Evolutionary conservation across 2,113 vertebrate species (phyloP), one percentile per base, ranked within the genome.

Genomic region (Notiomystis cincta): DNA sequence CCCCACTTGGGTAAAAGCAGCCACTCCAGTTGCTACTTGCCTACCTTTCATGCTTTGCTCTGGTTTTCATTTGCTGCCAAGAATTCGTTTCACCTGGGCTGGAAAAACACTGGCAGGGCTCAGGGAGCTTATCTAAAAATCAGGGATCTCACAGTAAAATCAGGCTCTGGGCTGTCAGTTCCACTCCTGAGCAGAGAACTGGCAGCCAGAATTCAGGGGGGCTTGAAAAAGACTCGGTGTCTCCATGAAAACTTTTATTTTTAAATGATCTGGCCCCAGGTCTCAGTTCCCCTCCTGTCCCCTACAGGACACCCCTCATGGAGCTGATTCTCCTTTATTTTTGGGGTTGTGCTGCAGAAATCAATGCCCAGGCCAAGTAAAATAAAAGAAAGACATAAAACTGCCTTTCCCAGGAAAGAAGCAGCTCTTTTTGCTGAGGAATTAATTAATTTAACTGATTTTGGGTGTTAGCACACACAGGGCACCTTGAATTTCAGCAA

Each of bases 41-140:
- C 90, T 87, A 1, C 62, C 54, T 93, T 87, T 92, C 82, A 40
- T 90, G 70, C 86, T 90, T 69, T 45, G 65, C 85, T 85, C 71
- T 40, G 57, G 47, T 79, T 96, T 93, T 85, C 58, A 78, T 93
- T 90, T 62, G 90, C 88, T 95, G 94, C 90, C 95, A 95, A 90
- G 90, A 93, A 62, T 88, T 83, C 77, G 28, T 66, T 79, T 86
- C 66, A 37, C 85, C 82, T 80, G 75, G 10, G 31, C n/a, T 85
- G 66, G 86, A 86, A 93, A 73, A 73, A 73, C 20, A 25, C 62
- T 11, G 50, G 88, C 45, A 45, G 15, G 13, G 72, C 72, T 94
- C 53, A 65, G 57, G 22, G 42, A 79, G 75, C 40, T 80, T 78
- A 58, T 51, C 86, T 90, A 16, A 62, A 83, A 84, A 75, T 54